These are phyloP conservation scores for Schrankia costaestrigalis DNA, from an alignment of 2,888 invertebrate species.

Conservation along the genomic window DNA sequence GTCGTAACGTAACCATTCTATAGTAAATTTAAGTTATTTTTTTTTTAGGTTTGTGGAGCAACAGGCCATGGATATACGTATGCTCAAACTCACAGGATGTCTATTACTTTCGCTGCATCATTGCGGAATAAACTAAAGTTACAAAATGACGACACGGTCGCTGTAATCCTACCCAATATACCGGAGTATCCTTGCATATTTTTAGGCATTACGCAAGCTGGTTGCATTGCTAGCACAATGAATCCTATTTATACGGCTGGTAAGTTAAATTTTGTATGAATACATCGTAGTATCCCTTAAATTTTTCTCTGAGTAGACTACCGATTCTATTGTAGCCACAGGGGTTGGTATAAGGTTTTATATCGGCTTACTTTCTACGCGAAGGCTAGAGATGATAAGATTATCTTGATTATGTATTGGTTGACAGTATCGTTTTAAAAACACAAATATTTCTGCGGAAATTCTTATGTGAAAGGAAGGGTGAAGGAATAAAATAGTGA, in stretches of 20 bases:
- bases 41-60: conserved; percentile 85
- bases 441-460: no score
- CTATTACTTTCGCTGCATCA: conserved; percentile 83
- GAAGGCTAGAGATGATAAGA: no score
- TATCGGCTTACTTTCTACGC: no score
- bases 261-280: conserved; percentile 45
- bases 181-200: conserved; percentile 86
- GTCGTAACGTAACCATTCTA: no score
- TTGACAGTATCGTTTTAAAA: no score
- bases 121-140: conserved; percentile 83
- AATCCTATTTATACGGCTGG: conserved; percentile 82
- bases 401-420: no score
- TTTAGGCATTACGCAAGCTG: conserved; percentile 85
- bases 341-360: no score
- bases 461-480: no score
- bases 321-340: no score
- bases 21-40: conserved; percentile 1
- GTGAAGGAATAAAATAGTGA: no score
- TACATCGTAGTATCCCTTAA: no score
- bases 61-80: conserved; percentile 87
- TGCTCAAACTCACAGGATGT: conserved; percentile 82
- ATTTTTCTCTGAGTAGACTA: no score
- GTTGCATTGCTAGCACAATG: conserved; percentile 84
- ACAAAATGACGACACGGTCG: conserved; percentile 83
- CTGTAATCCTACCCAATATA: conserved; percentile 86